phyloP scores from a whole-genome alignment of 2,113 vertebrate genomes.

The Pachyramphus minor region DNA sequence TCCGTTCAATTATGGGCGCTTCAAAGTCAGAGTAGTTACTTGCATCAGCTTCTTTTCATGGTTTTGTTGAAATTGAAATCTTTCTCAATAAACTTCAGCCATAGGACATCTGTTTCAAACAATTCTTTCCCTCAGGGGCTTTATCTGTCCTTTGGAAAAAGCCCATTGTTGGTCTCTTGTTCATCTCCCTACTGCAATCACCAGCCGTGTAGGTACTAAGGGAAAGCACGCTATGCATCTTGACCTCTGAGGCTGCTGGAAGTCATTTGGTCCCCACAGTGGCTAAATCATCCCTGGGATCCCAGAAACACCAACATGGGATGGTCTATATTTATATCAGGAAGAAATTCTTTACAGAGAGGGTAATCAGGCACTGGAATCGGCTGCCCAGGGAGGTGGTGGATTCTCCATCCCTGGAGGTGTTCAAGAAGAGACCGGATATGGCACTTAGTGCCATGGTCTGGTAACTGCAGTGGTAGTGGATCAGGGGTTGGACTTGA shows the following conservation, averaged over 20 bases:
- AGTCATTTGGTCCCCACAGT: not conserved
- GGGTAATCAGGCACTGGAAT: no score
- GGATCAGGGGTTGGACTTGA: no score
- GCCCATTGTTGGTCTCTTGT: not conserved
- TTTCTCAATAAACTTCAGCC: not conserved
- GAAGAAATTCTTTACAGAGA: no score
- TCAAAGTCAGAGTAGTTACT: not conserved
- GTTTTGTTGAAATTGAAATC: not conserved
- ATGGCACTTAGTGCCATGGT: no score
- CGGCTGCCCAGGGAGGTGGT: no score
- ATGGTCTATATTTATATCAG: no score
- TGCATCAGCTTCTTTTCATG: not conserved
- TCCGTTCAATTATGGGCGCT: not conserved
- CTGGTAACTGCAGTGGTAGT: no score
- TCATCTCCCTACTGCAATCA: not conserved
- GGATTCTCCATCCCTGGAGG: no score
- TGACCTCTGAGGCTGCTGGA: not conserved
- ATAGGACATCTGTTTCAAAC: not conserved
- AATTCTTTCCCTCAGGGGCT: not conserved
- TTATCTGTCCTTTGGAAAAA: not conserved
- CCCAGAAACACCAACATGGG: not conserved
- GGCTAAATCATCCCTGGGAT: accelerated
- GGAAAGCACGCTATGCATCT: not conserved
- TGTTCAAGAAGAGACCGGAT: no score
- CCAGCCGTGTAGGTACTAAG: not conserved